Evolutionary conservation across 2,888 invertebrate genomes (phyloP), one percentile per base, ranked within the genome.

Genomic region (Artemia sinica): DNA sequence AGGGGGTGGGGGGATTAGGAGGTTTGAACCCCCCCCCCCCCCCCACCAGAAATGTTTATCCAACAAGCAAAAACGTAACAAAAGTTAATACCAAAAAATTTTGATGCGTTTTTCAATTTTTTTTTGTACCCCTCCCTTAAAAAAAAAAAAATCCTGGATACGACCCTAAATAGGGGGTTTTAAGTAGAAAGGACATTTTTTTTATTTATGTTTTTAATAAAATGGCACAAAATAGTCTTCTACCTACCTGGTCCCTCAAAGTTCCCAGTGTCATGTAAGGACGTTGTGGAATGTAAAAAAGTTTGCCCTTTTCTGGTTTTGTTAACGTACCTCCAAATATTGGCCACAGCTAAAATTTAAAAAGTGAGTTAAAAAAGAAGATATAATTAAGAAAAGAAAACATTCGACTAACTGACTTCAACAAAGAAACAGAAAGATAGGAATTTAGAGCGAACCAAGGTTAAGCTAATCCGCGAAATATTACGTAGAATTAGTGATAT

Each of bases 191-290:
- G 18, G 18, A 41, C 41, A 41, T 41, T 5, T 41, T 4, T 41
- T 41, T 2, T 41, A 41, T 41, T 41, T 41, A 41, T 41, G 41
- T 41, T 41, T 41, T 41, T 3, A 41, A 41, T 2, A 5, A 41
- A 41, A 41, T 41, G 41, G 41, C 41, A 41, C 41, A 41, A 41
- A 41, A 41, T 41, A 9, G 8, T 8, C 8, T 13, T 51, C 12
- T 50, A 69, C 70, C 74, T 72, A 88, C 86, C 83, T 94, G 94
- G 78, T 97, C 97, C 70, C 96, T 81, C 63, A 97, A 80, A 2
- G 91, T 90, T 0, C 97, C 97, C 8, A 97, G 81, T 0, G 96
- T 95, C 97, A 97, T 97, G 77, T 98, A 98, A 0, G 97, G 97
- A 73, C 94, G 80, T 80, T 96, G 91, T 1, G 97, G 97, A 75